These are phyloP conservation scores for Elanoides forficatus DNA, from an alignment of 2,113 vertebrate genomes.

Conservation along the genomic window DNA sequence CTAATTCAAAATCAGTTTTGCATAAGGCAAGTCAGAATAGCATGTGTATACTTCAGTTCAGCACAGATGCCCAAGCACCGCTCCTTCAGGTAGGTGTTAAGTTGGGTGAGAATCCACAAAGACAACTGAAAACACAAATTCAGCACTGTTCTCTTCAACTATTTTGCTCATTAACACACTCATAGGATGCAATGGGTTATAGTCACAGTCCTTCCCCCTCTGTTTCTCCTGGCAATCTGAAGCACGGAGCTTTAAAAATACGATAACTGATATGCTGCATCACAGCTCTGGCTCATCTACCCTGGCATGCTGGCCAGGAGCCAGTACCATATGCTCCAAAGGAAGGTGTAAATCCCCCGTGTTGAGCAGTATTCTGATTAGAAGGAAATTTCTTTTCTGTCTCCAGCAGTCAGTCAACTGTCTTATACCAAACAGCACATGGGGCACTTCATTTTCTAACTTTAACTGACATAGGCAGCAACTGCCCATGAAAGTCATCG, in stretches of 20 bases:
- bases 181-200: fast-evolving
- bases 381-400: not conserved
- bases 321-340: not conserved
- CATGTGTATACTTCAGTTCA: not conserved
- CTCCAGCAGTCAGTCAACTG: not conserved
- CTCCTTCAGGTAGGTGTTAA: not conserved
- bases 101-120: not conserved
- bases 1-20: not conserved
- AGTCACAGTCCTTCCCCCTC: not conserved
- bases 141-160: not conserved
- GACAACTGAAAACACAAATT: not conserved
- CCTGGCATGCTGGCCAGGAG: not conserved
- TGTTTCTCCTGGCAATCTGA: not conserved
- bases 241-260: not conserved
- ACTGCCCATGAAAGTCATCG: too few relatives aligned
- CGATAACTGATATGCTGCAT: fast-evolving
- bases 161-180: not conserved
- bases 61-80: not conserved
- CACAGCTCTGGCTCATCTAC: not conserved
- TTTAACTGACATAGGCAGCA: not conserved
- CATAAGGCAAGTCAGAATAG: not conserved
- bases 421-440: not conserved
- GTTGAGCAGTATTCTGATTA: not conserved
- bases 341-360: not conserved
- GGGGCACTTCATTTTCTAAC: not conserved